Base-by-base conservation (phyloP, 2,888 invertebrate genomes). In the Theretra japonica region DNA sequence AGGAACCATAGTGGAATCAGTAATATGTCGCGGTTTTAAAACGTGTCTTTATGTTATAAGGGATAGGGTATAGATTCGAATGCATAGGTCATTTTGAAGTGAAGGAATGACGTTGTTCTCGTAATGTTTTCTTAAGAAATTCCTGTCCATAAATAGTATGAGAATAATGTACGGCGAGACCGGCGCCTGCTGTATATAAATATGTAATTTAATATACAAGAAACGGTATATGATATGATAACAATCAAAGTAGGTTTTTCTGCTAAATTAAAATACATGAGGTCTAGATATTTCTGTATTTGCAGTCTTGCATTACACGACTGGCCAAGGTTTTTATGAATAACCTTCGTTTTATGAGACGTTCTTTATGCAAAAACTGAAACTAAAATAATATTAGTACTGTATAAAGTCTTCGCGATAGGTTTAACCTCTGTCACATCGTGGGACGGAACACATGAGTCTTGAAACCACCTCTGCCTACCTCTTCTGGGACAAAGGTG, bases 91-190 rank as follows among this genome's bases (percentile, higher is more conserved):
- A 53, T 69, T 72, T 60, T 60, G 17, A 69, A 50, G 60, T 19
- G 69, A 60, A 59, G 21, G 11, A 50, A 21, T 50, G 23, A 59
- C 62, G 50, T 69, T 76, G 82, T 80, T 84, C 84, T 83, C 79
- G 82, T 86, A 83, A 82, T 91, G 89, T 93, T 91, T 88, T 90
- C 89, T 87, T 91, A 88, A 89, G 87, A 87, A 90, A 93, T 93
- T 92, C 92, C 86, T 87, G 83, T 83, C 92, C 90, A 88, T 92
- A 91, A 90, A 92, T 93, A 92, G 92, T 83, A 80, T 71, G 58
- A 68, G 71, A 68, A 68, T 71, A 65, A 71, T 71, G 65, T 65
- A 65, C 21, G 62, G 65, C 62, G 82, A 81, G 82, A 81, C 79
- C 69, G 74, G 65, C 50, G 70, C 68, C 73, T 75, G 73, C 69